phyloP scores from a whole-genome alignment of 2,797 vertebrate genomes.

The Cyprinella venusta region DNA sequence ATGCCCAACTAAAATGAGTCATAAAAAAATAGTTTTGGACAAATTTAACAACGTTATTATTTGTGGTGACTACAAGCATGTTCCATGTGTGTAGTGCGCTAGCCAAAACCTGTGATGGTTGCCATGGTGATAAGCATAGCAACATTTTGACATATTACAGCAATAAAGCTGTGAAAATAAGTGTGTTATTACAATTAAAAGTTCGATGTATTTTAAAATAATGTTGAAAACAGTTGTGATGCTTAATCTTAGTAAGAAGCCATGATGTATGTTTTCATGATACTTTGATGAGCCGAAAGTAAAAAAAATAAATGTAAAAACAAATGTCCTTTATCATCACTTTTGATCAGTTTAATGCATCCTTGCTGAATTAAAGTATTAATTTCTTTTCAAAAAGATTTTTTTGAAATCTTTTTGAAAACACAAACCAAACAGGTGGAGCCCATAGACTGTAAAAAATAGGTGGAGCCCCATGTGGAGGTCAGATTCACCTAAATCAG shows the following conservation, averaged over 20 bases:
- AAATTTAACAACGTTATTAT: neutral
- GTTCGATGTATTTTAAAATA: neutral
- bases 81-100: neutral
- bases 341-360: neutral
- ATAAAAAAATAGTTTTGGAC: neutral
- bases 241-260: too few relatives aligned
- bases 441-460: too few relatives aligned
- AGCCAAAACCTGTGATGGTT: neutral
- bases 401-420: neutral
- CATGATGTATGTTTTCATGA: too few relatives aligned
- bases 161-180: neutral
- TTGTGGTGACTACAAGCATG: neutral
- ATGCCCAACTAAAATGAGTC: neutral
- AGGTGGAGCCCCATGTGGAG: conserved; percentile 8
- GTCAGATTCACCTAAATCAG: conserved; percentile 12
- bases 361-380: neutral
- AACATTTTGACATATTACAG: neutral
- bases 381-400: neutral
- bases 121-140: neutral
- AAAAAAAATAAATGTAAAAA: neutral
- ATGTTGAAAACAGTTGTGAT: too few relatives aligned
- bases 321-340: neutral
- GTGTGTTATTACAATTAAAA: neutral
- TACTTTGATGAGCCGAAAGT: too few relatives aligned
- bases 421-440: neutral